These are phyloP conservation scores for Eudasyphora cyanicolor DNA, from an alignment of 2,888 invertebrate species.

Conservation along the genomic window DNA sequence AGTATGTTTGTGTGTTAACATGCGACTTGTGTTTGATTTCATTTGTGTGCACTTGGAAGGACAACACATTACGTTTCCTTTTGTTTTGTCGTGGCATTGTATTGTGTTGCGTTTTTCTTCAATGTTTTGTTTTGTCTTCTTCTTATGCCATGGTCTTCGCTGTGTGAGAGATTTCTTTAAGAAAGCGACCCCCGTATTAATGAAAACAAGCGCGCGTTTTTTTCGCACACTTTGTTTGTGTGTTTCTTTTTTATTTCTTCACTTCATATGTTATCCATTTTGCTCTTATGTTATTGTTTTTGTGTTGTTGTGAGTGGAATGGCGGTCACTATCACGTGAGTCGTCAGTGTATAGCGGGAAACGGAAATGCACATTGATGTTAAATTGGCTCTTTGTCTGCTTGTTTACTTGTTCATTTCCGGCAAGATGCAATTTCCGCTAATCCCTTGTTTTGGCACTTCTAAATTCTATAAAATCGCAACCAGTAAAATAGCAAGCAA, in stretches of 20 bases:
- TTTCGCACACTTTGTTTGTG: neutral
- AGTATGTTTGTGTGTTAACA: too few relatives aligned
- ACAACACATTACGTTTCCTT: neutral
- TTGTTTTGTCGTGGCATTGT: neutral
- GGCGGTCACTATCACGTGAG: neutral
- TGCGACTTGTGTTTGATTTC: neutral
- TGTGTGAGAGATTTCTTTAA: neutral
- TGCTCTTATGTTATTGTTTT: neutral
- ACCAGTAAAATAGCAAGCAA: neutral
- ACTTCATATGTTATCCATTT: neutral
- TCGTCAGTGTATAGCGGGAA: neutral
- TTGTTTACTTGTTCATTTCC: neutral
- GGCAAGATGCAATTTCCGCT: neutral
- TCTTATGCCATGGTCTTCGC: neutral
- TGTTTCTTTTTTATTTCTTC: neutral
- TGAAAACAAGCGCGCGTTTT: slow-evolving; percentile 17
- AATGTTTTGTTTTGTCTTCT: neutral
- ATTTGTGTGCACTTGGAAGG: neutral
- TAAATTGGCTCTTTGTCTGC: neutral
- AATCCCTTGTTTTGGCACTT: neutral
- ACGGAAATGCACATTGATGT: neutral
- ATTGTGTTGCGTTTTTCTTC: neutral
- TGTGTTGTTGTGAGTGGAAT: neutral
- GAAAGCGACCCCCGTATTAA: neutral
- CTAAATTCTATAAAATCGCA: neutral